Percentiles rank a stretch among this genome's conserved stretches.
These are phyloP conservation scores for Eilema caniola DNA, from an alignment of 2,888 invertebrate species.

Conservation along the genomic window DNA sequence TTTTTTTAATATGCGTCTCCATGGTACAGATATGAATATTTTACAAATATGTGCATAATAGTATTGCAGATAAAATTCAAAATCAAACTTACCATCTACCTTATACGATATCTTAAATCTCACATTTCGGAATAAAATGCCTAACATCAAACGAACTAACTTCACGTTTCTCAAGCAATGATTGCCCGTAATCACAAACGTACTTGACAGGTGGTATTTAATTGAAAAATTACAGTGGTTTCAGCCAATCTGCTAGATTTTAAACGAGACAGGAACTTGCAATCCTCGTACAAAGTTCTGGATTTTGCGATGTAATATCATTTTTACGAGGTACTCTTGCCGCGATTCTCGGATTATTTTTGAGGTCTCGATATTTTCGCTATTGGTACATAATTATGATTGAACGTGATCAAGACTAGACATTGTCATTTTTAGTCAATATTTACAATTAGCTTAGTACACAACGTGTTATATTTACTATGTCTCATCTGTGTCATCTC, in stretches of 20 bases:
- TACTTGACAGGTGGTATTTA: slow-evolving; percentile 20
- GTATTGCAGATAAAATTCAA: no score
- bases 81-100: no score
- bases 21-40: no score
- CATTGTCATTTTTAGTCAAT: no score
- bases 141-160: neutral
- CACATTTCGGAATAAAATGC: neutral
- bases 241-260: slow-evolving; percentile 30
- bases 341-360: neutral
- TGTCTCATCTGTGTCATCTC: no score
- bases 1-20: no score
- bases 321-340: neutral
- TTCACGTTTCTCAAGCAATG: slow-evolving; percentile 10
- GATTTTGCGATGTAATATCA: slow-evolving; percentile 13
- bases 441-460: no score
- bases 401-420: no score
- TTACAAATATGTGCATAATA: no score
- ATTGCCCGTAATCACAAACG: slow-evolving; percentile 15
- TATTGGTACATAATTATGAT: no score
- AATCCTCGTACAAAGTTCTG: slow-evolving; percentile 14
- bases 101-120: neutral
- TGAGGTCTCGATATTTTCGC: no score
- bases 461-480: no score
- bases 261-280: slow-evolving; percentile 23
- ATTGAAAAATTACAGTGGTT: slow-evolving; percentile 33